Conservation (phyloP, 1,140 invertebrate species). For the Bicyclus anynana region DNA sequence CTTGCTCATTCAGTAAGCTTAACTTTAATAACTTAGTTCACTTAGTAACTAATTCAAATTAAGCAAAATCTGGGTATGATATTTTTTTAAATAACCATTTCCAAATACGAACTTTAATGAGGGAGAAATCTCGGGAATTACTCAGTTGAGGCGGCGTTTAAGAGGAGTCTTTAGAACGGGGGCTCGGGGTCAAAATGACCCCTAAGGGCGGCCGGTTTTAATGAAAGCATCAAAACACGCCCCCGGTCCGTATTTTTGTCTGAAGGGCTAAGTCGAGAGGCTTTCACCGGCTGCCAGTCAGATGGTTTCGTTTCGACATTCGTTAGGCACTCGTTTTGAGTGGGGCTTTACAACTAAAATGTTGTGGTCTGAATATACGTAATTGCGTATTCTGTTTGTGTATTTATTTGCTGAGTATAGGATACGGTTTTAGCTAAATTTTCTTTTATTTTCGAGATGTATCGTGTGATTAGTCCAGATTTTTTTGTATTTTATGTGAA, state of each 20-base stretch:
- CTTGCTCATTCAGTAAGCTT: too few species aligned
- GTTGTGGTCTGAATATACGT: not conserved
- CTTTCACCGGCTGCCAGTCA: slow-evolving; percentile 6
- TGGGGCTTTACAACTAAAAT: not conserved
- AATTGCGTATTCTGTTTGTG: not conserved
- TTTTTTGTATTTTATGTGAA: too few species aligned
- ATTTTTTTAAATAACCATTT: not conserved
- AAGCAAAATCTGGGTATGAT: too few species aligned
- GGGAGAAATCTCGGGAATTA: slow-evolving; percentile 13
- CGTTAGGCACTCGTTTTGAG: not conserved
- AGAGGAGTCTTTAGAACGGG: slow-evolving; percentile 17
- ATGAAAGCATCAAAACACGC: slow-evolving; percentile 29
- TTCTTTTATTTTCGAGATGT: too few species aligned
- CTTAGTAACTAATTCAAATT: too few species aligned
- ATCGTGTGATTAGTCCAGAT: too few species aligned
- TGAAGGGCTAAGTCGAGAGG: slow-evolving; percentile 15
- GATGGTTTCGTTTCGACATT: slow-evolving; percentile 18
- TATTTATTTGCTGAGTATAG: not conserved
- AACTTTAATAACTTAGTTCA: too few species aligned
- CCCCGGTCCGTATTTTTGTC: slow-evolving; percentile 21
- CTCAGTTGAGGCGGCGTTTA: slow-evolving; percentile 5
- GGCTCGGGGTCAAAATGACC: slow-evolving; percentile 26
- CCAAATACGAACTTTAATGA: not conserved
- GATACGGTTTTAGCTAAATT: too few species aligned
- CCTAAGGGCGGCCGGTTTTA: slow-evolving; percentile 25